Base-by-base conservation (phyloP, 2,888 invertebrate species). In the Gnatocerus cornutus region DNA sequence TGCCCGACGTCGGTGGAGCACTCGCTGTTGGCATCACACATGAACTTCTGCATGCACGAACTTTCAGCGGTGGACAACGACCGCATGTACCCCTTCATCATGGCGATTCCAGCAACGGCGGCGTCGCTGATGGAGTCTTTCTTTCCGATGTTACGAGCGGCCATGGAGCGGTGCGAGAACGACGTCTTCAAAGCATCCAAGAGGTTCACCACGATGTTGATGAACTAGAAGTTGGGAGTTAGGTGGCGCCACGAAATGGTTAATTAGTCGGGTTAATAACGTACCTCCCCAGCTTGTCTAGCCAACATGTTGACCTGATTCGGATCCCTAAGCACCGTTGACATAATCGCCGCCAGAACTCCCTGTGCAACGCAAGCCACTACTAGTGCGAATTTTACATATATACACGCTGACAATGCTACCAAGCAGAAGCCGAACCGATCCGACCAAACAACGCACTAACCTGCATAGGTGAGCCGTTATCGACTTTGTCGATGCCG, bases 251-350 rank as follows among this genome's bases (percentile, higher is more conserved):
- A n/a, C 3, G 16, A 10, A 8, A 14, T 8, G n/a, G 3, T 12
- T 10, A 14, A 14, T 6, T 45, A 9, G 13, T 43, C 43, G 3
- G 14, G 39, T 61, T 21, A 52, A 12, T 21, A 13, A 90, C 93
- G 90, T 92, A 96, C 96, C 95, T 96, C 95, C 87, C 95, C 93
- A 87, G 96, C 95, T 88, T 96, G 95, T 89, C 94, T 95, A 88
- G 95, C 96, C 93, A 96, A 94, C 88, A 92, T 92, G 88, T 94
- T 92, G 87, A 95, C 93, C 88, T 95, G 95, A 87, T 93, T 92
- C 84, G 95, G 95, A 88, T 96, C 93, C 90, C 93, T 93, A 88
- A 96, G 91, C 88, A 96, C 90, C 87, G 94, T 92, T 86, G 94
- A 93, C 88, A 96, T 91, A 87, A 96, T 92, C 87, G 94, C 94